Percentiles rank a stretch among this genome's conserved stretches.
Evolutionary conservation across 2,888 invertebrate genomes (phyloP).

Genomic region (Apodemia zela): DNA sequence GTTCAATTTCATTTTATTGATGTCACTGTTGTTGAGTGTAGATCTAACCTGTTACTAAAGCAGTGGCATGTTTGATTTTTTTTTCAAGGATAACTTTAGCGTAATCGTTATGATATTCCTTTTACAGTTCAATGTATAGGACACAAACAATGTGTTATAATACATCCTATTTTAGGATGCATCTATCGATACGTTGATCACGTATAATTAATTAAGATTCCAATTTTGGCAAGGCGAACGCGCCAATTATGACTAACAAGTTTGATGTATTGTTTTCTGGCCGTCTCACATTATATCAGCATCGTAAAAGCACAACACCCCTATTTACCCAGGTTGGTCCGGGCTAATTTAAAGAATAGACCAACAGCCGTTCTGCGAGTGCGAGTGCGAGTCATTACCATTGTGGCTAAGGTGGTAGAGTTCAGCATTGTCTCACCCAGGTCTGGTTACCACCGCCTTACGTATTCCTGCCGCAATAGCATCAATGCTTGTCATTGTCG

Average conservation of each 20-base stretch:
- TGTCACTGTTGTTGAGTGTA: not conserved
- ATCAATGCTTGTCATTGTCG: too few species aligned
- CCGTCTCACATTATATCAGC: too few species aligned
- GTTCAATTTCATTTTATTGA: conserved; percentile 49
- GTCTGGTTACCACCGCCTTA: too few species aligned
- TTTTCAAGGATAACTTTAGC: not conserved
- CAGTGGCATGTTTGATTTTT: not conserved
- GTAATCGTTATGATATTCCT: not conserved
- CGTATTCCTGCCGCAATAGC: too few species aligned
- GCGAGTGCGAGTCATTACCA: too few species aligned
- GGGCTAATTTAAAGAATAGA: too few species aligned
- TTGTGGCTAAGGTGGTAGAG: too few species aligned
- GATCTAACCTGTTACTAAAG: not conserved
- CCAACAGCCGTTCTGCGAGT: too few species aligned
- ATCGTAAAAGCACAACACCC: too few species aligned
- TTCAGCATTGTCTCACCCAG: too few species aligned
- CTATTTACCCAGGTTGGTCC: too few species aligned
- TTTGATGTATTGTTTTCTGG: not conserved
- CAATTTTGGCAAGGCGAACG: not conserved
- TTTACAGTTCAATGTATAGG: not conserved
- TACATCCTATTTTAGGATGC: not conserved
- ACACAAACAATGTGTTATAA: conserved; percentile 2
- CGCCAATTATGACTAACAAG: not conserved
- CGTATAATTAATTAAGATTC: conserved; percentile 1
- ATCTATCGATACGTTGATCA: not conserved